phyloP scores from a whole-genome alignment of 1,140 invertebrate species.

The Drusus annulatus region DNA sequence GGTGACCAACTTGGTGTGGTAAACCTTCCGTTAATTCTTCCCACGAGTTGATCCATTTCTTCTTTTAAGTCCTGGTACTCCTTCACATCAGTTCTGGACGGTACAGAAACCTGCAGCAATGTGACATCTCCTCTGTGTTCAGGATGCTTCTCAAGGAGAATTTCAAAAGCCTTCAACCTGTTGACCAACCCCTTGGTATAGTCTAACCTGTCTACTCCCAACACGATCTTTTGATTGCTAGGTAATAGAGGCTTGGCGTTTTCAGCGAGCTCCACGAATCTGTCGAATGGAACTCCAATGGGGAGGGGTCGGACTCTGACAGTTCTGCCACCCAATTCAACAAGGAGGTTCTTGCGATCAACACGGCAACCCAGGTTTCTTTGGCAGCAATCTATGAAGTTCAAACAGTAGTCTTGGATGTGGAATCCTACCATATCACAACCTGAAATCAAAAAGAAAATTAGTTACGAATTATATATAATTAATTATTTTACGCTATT shows the following conservation, averaged over 20 bases:
- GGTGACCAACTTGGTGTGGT: conserved; percentile 93
- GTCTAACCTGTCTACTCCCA: conserved; percentile 91
- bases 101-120: conserved; percentile 89
- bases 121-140: conserved; percentile 89
- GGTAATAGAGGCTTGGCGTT: conserved; percentile 82
- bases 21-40: conserved; percentile 89
- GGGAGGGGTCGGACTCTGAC: conserved; percentile 87
- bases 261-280: conserved; percentile 87
- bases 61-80: conserved; percentile 93
- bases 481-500: no score
- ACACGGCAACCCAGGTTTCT: conserved; percentile 89
- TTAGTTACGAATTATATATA: no score
- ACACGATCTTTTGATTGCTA: conserved; percentile 84
- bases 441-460: conserved; percentile 68
- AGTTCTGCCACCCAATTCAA: conserved; percentile 89
- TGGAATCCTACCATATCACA: conserved; percentile 95
- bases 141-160: conserved; percentile 87
- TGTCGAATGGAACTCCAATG: conserved; percentile 90
- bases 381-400: conserved; percentile 94
- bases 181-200: conserved; percentile 94
- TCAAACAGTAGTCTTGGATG: conserved; percentile 91
- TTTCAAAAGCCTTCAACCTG: conserved; percentile 87
- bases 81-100: conserved; percentile 90
- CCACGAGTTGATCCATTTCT: conserved; percentile 91
- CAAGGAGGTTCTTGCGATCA: conserved; percentile 87